Base-by-base conservation (phyloP, 2,888 invertebrate species). In the Drosophila sordidula region DNA sequence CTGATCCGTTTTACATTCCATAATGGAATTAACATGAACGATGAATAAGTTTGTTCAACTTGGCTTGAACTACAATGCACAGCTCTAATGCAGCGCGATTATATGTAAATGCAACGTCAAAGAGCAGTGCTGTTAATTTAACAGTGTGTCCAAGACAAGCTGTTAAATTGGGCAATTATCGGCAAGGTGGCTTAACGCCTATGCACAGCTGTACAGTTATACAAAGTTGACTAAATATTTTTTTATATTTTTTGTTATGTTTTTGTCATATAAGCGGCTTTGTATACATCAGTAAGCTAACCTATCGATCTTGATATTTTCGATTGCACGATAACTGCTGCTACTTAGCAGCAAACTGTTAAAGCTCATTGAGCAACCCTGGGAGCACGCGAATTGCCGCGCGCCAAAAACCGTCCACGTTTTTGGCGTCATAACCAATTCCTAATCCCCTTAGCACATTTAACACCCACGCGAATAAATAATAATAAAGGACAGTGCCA, bases 401-500 rank as follows among this genome's bases (percentile, higher is more conserved):
- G 6, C 25, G 47, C 26, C 41, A 63, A 63, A 38, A 62, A 18
- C 12, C 34, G 34, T 26, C 6, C 1, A n/a, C 9, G 2, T 25
- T 25, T 25, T 18, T 5, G 9, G 54, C 54, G 34, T 8, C 47
- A 22, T 25, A 47, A 26, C 25, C 36, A 11, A 4, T 39, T n/a
- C 6, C 18, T 18, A 22, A 56, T 39, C 26, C 51, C 38, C 29
- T 49, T 3, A n/a, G 26, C 8, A 14, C 26, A 65, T n/a, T 56
- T 56, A 52, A 66, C 44, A 49, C 70, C 52, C 54, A 25, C 34
- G 3, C 18, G 29, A 55, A 39, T 29, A 49, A 52, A 39, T 18
- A 14, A 47, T 29, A 46, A 46, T n/a, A 14, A 54, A 38, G 55
- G 11, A 18, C 38, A 22, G 26, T 57, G 52, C 25, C 79, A 79